Conservation (phyloP, 2,888 invertebrate species). For the Drosophila ustulata region DNA sequence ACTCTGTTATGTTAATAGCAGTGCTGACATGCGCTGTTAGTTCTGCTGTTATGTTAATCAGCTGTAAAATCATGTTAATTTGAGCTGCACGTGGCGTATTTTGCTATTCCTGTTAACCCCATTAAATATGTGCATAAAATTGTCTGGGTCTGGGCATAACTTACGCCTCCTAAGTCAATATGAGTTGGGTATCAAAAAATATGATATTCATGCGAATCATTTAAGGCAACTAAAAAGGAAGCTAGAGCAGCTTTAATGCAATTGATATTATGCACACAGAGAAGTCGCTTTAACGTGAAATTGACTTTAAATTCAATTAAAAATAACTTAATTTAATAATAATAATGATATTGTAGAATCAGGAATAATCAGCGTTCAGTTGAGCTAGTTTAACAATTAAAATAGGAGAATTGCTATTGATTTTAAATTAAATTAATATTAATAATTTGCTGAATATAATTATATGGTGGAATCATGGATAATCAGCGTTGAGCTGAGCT, state of each 20-base stretch:
- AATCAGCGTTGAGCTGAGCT: too few relatives aligned
- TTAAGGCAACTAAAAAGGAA: background rate
- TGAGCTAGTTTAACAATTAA: too few relatives aligned
- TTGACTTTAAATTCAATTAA: background rate
- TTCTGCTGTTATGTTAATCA: background rate
- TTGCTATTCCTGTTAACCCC: conserved; percentile 6
- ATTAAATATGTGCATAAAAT: conserved; percentile 4
- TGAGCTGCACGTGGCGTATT: background rate
- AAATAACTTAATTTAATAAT: background rate
- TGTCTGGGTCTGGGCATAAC: background rate
- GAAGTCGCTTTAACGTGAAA: too few relatives aligned
- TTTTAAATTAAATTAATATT: too few relatives aligned
- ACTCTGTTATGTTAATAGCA: background rate
- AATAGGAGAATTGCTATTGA: too few relatives aligned
- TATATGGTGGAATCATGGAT: too few relatives aligned
- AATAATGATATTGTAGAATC: too few relatives aligned
- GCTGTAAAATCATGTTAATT: conserved; percentile 8
- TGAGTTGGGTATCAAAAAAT: background rate
- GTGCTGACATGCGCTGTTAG: background rate
- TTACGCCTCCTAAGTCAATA: background rate
- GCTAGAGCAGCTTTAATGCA: background rate
- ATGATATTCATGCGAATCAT: background rate
- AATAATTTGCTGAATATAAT: too few relatives aligned
- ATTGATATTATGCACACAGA: too few relatives aligned
- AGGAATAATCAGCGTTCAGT: too few relatives aligned